Percentiles rank a stretch among this genome's conserved stretches.
Conservation (phyloP, 2,888 invertebrate genomes). For the Phoenoteleia sp. region DNA sequence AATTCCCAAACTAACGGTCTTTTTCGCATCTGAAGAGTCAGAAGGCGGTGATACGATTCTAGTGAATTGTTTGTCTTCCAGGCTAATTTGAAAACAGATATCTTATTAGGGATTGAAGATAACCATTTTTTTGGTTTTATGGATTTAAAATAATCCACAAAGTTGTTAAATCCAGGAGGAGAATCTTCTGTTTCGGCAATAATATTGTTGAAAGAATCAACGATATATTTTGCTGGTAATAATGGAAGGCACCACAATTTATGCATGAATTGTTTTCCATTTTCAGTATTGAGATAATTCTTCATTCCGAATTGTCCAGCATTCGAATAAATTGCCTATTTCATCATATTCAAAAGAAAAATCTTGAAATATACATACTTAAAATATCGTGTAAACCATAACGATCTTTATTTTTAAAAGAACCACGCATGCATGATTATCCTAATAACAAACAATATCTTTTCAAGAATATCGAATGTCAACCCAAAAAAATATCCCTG, state of each 20-base stretch:
- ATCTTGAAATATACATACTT: too few relatives aligned
- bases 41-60: not conserved
- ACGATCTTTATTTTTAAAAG: too few relatives aligned
- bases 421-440: too few relatives aligned
- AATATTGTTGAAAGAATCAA: not conserved
- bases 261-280: not conserved
- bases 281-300: not conserved
- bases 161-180: too few relatives aligned
- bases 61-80: constrained; percentile 19
- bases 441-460: too few relatives aligned
- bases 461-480: too few relatives aligned
- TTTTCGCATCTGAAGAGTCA: not conserved
- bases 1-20: not conserved
- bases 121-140: not conserved
- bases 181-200: not conserved
- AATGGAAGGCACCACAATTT: not conserved
- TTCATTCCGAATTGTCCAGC: not conserved
- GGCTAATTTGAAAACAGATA: not conserved
- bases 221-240: not conserved
- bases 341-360: too few relatives aligned
- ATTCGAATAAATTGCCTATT: not conserved
- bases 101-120: not conserved
- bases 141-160: too few relatives aligned
- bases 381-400: too few relatives aligned
- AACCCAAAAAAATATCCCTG: too few relatives aligned